Evolutionary conservation across 2,888 invertebrate species (phyloP), one percentile per base, ranked within the genome.

Genomic region (Gastracanthus pulcherrimus): DNA sequence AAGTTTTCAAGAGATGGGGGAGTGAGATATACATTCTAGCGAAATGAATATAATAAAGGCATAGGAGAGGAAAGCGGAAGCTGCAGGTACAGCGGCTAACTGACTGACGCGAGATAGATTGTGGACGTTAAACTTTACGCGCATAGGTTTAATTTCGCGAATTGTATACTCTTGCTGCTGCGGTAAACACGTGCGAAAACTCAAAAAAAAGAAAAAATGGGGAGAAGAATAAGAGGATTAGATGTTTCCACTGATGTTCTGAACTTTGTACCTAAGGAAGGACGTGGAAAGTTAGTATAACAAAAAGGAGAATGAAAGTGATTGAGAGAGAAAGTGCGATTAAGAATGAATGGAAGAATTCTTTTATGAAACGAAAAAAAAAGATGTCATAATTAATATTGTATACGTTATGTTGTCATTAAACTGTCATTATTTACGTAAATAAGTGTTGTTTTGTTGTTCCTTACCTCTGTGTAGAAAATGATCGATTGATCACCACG

Each of bases 401-500:
- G 87, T 89, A 88, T 79, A 86, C 85, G 86, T 89, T 89, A 85
- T 84, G 87, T 89, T 88, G 87, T 86, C 87, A 89, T 89, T 89
- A 89, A 89, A 89, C 84, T 88, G 78, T 86, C 85, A 88, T 89
- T 87, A 88, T 89, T 89, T 89, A 87, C 87, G 83, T 87, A 87
- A 86, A 79, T 75, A 80, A 70, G 31, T 51, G 55, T 51, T 72
- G 34, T 38, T 51, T 60, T 45, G 23, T 67, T 79, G 16, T 72
- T 70, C 36, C 26, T n/a, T n/a, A 31, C 38, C 34, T 41, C 11
- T 19, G 7, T 23, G n/a, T 3, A 45, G 11, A 60, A 41, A 29
- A n/a, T 29, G 16, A 34, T 58, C 3, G 7, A 60, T n/a, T 31
- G 7, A n/a, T 34, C 9, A 29, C n/a, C n/a, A n/a, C n/a, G n/a